Conservation (phyloP, 2,113 vertebrate species). For the Gadus macrocephalus region DNA sequence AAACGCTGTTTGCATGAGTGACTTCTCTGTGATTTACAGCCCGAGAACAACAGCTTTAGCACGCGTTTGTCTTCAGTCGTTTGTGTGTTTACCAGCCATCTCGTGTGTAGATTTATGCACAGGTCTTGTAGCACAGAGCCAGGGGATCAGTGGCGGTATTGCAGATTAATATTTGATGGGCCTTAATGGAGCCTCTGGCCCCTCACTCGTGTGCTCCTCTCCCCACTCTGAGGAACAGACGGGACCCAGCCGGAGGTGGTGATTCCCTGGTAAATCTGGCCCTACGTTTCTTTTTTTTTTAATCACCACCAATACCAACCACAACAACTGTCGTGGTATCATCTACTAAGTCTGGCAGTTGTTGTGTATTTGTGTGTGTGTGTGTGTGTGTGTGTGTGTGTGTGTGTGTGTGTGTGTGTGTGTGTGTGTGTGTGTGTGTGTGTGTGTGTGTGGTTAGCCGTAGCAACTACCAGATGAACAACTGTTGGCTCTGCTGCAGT, state of each 20-base stretch:
- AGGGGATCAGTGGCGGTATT: conserved; percentile 38
- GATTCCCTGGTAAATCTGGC: conserved; percentile 43
- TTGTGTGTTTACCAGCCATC: conserved; percentile 10
- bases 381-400: too few species aligned
- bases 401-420: too few species aligned
- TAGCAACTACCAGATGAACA: conserved; percentile 33
- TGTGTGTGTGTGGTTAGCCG: conserved; percentile 15
- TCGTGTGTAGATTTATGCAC: conserved; percentile 35
- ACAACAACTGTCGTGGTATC: conserved; percentile 60
- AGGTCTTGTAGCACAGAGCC: too few species aligned
- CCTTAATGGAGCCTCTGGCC: conserved; percentile 55
- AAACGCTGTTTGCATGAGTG: too few species aligned
- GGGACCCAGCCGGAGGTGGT: too few species aligned
- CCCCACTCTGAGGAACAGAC: too few species aligned
- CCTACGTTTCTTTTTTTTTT: conserved; percentile 16
- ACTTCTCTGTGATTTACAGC: conserved; percentile 11
- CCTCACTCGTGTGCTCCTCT: conserved; percentile 25
- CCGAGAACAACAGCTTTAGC: conserved; percentile 2
- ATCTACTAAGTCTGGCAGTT: conserved; percentile 7
- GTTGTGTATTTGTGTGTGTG: too few species aligned
- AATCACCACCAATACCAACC: conserved; percentile 8
- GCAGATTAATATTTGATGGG: conserved; percentile 71
- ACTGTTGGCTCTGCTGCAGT: conserved; percentile 33
- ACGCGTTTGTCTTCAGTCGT: neutral
- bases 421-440: conserved; percentile 17